Evolutionary conservation across 2,113 vertebrate genomes (phyloP).

Genomic region (Equus quagga): DNA sequence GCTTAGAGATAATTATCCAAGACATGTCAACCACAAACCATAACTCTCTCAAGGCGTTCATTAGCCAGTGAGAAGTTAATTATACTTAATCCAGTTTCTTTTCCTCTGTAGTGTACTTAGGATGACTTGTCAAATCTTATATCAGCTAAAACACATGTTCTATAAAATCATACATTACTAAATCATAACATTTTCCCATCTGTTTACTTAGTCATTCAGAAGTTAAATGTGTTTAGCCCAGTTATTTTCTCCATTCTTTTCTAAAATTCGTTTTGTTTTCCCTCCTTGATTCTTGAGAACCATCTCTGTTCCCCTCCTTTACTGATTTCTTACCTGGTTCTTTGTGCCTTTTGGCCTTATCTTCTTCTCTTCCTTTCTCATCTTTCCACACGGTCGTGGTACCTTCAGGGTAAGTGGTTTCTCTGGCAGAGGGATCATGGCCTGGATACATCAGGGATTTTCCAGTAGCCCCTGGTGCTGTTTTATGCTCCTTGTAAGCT

Average conservation of each 20-base stretch:
- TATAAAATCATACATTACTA: neutral
- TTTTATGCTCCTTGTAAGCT: neutral
- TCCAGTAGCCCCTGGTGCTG: neutral
- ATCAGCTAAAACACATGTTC: neutral
- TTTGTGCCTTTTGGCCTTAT: neutral
- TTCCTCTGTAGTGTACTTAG: neutral
- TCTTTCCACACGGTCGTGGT: neutral
- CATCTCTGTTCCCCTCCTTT: neutral
- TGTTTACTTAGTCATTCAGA: neutral
- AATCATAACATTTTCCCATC: neutral
- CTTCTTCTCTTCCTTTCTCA: neutral
- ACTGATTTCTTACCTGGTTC: neutral
- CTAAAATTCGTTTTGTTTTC: neutral
- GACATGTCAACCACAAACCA: neutral
- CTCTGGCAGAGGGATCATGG: neutral
- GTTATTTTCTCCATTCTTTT: neutral
- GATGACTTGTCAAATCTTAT: neutral
- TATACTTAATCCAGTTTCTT: neutral
- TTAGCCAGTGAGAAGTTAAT: constrained; percentile 11
- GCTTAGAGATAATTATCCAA: neutral
- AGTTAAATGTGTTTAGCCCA: neutral
- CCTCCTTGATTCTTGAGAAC: neutral
- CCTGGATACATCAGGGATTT: neutral
- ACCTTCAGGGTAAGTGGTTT: neutral
- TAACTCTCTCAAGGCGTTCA: neutral